These are phyloP conservation scores for Drosophila ustulata DNA, from an alignment of 2,888 invertebrate genomes.

Conservation along the genomic window DNA sequence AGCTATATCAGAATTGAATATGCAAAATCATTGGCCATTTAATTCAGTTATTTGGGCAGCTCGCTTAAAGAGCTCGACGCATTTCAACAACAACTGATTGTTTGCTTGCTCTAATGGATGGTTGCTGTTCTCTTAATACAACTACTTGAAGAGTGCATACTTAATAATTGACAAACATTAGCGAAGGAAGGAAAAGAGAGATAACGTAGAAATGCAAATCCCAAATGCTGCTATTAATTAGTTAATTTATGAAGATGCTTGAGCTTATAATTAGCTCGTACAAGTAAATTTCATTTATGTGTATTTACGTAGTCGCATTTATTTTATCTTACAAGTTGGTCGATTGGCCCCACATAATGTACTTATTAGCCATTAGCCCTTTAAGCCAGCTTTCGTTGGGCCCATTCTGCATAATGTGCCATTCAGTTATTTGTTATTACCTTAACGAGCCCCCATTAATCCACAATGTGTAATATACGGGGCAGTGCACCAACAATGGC, in stretches of 20 bases:
- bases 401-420: slow-evolving; percentile 60
- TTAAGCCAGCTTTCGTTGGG: slow-evolving; percentile 35
- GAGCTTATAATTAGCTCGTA: slow-evolving; percentile 50
- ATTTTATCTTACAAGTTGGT: slow-evolving; percentile 21
- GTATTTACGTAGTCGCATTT: slow-evolving; percentile 5
- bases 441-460: slow-evolving; percentile 53
- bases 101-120: background rate
- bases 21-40: slow-evolving; percentile 1
- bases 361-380: slow-evolving; percentile 35
- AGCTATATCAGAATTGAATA: background rate
- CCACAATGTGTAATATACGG: slow-evolving; percentile 34
- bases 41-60: background rate
- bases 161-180: slow-evolving; percentile 1
- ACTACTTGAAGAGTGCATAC: background rate
- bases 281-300: slow-evolving; percentile 12
- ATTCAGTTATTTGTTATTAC: slow-evolving; percentile 71
- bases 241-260: slow-evolving; percentile 39
- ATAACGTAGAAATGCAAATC: background rate
- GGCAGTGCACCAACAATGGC: slow-evolving; percentile 25
- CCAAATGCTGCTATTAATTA: slow-evolving; percentile 4
- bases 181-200: background rate
- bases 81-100: background rate
- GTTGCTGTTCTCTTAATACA: background rate
- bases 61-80: no score
- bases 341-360: slow-evolving; percentile 10